Conservation (phyloP, 2,113 vertebrate genomes). For the Ciconia boyciana region DNA sequence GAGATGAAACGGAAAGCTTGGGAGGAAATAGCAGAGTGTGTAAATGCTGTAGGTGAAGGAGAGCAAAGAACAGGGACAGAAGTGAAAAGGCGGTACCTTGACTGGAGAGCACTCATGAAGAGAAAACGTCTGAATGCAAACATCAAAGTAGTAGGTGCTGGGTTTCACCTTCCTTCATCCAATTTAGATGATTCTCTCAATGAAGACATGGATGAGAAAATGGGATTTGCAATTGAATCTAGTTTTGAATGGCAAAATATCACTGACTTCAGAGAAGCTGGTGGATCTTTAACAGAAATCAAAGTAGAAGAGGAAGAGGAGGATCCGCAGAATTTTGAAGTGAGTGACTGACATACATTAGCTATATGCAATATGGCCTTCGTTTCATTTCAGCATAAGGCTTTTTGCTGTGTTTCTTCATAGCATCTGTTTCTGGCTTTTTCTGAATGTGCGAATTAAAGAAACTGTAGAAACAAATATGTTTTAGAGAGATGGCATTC, state of each 20-base stretch:
- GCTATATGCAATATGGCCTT: neutral
- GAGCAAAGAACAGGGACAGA: slow-evolving; percentile 90
- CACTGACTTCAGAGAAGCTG: slow-evolving; percentile 80
- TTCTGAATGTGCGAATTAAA: neutral
- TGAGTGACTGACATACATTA: slow-evolving; percentile 50
- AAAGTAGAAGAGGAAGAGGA: slow-evolving; percentile 89
- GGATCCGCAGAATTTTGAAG: slow-evolving; percentile 82
- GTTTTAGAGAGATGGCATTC: neutral
- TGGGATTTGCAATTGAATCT: slow-evolving; percentile 83
- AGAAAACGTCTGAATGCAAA: slow-evolving; percentile 88
- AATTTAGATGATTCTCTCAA: slow-evolving; percentile 86
- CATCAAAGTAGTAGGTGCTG: slow-evolving; percentile 82
- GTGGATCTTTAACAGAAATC: slow-evolving; percentile 80
- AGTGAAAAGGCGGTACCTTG: slow-evolving; percentile 90
- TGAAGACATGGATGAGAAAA: slow-evolving; percentile 87
- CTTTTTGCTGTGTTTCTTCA: neutral
- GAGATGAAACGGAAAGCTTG: slow-evolving; percentile 93
- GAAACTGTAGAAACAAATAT: neutral
- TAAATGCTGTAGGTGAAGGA: slow-evolving; percentile 89
- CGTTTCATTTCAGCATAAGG: neutral
- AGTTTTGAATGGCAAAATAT: slow-evolving; percentile 91
- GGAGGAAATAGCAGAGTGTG: slow-evolving; percentile 93
- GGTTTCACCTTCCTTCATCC: slow-evolving; percentile 84
- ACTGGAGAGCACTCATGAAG: slow-evolving; percentile 91
- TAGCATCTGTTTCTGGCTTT: neutral